Conservation (phyloP, 2,797 vertebrate genomes). For the Choloepus didactylus region DNA sequence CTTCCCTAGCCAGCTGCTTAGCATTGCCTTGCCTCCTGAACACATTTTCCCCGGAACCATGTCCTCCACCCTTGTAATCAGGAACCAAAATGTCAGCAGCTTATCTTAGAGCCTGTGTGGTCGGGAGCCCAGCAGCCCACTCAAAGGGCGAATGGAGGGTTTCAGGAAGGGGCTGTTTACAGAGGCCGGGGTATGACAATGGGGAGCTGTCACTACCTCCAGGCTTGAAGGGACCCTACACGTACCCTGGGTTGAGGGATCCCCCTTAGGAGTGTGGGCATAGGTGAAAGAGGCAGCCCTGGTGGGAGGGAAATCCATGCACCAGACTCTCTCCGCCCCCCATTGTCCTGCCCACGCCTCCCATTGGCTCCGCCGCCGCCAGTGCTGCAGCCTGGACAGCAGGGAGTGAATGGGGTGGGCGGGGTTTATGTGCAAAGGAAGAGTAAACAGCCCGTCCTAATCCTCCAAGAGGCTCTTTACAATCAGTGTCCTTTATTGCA, state of each 20-base stretch:
- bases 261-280: neutral
- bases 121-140: neutral
- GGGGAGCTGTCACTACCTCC: too few relatives aligned
- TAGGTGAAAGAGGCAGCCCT: neutral
- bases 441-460: accelerated
- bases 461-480: too few relatives aligned
- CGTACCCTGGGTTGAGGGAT: neutral
- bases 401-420: too few relatives aligned
- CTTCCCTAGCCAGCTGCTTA: neutral
- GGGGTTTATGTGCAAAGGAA: too few relatives aligned
- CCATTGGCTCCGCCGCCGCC: neutral
- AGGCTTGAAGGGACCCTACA: too few relatives aligned
- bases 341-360: accelerated
- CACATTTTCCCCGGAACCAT: neutral
- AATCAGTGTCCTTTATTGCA: neutral
- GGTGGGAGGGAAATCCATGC: neutral
- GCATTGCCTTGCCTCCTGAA: neutral
- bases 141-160: neutral
- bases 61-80: neutral
- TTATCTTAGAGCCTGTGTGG: neutral
- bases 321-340: neutral
- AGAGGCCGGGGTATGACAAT: neutral
- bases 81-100: neutral
- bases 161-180: neutral
- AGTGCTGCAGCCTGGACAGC: neutral